A percentile compares a stretch with the other conserved stretches of the same genome.
These are phyloP conservation scores for Clamator glandarius DNA, from an alignment of 2,797 vertebrate genomes.

Conservation along the genomic window DNA sequence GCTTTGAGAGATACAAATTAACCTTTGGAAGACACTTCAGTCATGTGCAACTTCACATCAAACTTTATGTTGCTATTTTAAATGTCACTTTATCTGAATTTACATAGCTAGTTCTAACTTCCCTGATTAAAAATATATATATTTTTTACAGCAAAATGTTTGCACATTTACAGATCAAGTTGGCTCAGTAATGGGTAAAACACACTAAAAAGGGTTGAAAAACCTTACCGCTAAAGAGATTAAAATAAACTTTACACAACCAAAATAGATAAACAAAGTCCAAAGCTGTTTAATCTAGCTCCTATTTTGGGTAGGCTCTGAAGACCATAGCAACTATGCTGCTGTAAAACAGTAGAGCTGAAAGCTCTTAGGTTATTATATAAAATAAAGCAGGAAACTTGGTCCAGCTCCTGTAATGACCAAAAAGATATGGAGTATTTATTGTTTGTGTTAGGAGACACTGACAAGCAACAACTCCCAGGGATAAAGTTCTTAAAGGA, in stretches of 20 bases:
- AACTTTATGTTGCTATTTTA: constrained; percentile 7
- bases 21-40: constrained; percentile 11
- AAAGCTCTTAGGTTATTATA: not conserved
- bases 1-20: constrained; percentile 2
- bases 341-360: not conserved
- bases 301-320: not conserved
- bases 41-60: not conserved
- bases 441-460: not conserved
- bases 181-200: constrained; percentile 10
- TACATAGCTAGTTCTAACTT: constrained; percentile 27
- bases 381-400: not conserved
- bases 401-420: not conserved
- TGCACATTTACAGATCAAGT: not conserved
- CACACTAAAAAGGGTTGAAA: not conserved
- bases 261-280: not conserved
- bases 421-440: not conserved
- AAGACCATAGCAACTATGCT: not conserved
- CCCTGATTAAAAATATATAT: not conserved
- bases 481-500: not conserved
- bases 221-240: not conserved
- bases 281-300: not conserved
- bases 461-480: not conserved
- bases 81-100: constrained; percentile 45
- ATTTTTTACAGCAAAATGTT: not conserved
- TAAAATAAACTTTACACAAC: not conserved